Percentiles rank a stretch among this genome's conserved stretches.
These are phyloP conservation scores for Ophiodon elongatus DNA, from an alignment of 2,113 vertebrate genomes.

Conservation along the genomic window DNA sequence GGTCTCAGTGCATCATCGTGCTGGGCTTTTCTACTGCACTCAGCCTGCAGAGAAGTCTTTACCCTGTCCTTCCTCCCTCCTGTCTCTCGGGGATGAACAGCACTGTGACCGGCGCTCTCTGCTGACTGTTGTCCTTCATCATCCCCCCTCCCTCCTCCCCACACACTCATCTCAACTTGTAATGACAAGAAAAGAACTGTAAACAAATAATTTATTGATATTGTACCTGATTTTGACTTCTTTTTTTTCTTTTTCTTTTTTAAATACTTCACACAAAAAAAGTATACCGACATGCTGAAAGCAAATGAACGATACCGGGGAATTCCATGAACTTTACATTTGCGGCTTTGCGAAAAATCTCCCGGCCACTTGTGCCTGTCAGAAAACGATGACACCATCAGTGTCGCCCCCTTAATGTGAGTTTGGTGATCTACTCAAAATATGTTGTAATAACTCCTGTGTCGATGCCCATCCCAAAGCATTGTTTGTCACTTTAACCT, in stretches of 20 bases:
- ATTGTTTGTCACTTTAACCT: slow-evolving; percentile 32
- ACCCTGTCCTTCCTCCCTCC: slow-evolving; percentile 26
- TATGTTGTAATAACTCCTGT: slow-evolving; percentile 11
- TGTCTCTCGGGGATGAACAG: slow-evolving; percentile 66
- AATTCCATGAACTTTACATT: slow-evolving; percentile 35
- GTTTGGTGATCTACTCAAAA: slow-evolving; percentile 47
- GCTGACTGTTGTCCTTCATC: slow-evolving; percentile 64
- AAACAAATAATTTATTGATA: slow-evolving; percentile 79
- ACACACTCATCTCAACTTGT: slow-evolving; percentile 51
- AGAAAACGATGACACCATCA: slow-evolving; percentile 28
- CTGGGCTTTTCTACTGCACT: slow-evolving; percentile 37
- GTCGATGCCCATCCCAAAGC: slow-evolving; percentile 17
- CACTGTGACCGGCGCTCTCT: slow-evolving; percentile 75
- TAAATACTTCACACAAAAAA: slow-evolving; percentile 51
- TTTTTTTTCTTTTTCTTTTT: slow-evolving; percentile 51
- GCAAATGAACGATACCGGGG: slow-evolving; percentile 31
- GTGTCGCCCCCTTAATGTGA: slow-evolving; percentile 25
- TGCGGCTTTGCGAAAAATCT: slow-evolving; percentile 38
- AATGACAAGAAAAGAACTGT: slow-evolving; percentile 45
- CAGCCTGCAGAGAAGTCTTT: slow-evolving; percentile 30
- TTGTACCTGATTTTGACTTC: slow-evolving; percentile 55
- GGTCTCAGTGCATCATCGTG: slow-evolving; percentile 42
- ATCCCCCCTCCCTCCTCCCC: background rate
- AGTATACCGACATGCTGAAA: slow-evolving; percentile 42
- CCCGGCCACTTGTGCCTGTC: slow-evolving; percentile 70